Base-by-base conservation (phyloP, 2,797 vertebrate species). In the Telmatherina bonti region DNA sequence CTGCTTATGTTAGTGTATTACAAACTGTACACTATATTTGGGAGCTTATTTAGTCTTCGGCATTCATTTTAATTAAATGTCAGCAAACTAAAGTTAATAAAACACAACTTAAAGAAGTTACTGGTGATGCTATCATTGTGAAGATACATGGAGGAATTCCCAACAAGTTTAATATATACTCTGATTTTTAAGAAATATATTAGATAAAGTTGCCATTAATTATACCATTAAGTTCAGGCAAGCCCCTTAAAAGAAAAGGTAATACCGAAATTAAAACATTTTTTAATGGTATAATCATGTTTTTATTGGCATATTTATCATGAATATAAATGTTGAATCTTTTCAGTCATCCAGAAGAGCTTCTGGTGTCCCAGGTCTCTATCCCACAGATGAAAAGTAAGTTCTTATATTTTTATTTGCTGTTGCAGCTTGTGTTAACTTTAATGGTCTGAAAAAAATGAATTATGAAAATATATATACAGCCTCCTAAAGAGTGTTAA, bases 351-450 rank as follows among this genome's bases (percentile, higher is more conserved):
- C 96, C 62, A 96, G 97, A 75, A 95, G 94, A 85, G 96, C 95
- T 49, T 96, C 96, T 29, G 97, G 97, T 52, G 96, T 99, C 81
- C 97, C 97, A n/a, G 98, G 98, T 22, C 92, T 97, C 68, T 92
- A 96, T 76, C 97, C 97, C 24, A 96, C 97, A 33, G 96, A 98
- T 78, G 97, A 99, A 79, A 99, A 98, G 98, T 98, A 90, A 96
- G 96, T 74, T 2, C 0, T 62, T 11, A 4, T 45, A 2, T 43
- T 20, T 60, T 26, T 5, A 0, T 26, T 36, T 8, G 16, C 26
- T 22, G 20, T 62, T 52, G 3, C 22, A 26, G 29, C 20, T 27
- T 24, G 9, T 10, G n/a, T 47, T 47, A 47, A 47, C 7, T 47
- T 47, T n/a, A 2, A n/a, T n/a, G 43, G 3, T 7, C 7, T 33